A percentile compares a stretch with the other conserved stretches of the same genome.
Evolutionary conservation across 2,113 vertebrate genomes (phyloP).

Genomic region (Castor canadensis): DNA sequence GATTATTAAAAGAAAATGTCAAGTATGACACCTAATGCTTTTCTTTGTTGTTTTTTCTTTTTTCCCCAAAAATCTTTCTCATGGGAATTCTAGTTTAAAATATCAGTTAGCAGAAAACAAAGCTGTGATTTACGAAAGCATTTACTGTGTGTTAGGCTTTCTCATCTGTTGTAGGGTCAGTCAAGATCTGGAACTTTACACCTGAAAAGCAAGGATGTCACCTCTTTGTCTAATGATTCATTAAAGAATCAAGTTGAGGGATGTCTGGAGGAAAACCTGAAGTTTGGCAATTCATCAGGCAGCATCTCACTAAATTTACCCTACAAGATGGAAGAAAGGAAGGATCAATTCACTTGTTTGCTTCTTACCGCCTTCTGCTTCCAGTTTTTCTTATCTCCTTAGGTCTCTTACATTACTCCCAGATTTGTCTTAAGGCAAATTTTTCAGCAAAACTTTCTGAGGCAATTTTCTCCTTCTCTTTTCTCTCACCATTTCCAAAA

Average conservation of each 20-base stretch:
- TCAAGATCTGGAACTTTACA: background rate
- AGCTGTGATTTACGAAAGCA: background rate
- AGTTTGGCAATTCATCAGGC: background rate
- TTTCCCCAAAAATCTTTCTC: background rate
- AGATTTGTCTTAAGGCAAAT: background rate
- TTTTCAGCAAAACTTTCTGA: conserved; percentile 34
- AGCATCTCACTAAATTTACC: background rate
- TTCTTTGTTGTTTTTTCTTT: background rate
- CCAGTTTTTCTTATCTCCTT: background rate
- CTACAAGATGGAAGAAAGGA: background rate
- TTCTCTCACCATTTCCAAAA: conserved; percentile 43
- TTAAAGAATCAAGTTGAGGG: background rate
- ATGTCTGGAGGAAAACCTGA: background rate
- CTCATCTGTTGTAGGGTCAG: background rate
- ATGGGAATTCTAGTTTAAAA: background rate
- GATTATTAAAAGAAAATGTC: background rate
- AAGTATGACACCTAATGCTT: background rate
- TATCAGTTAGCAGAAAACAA: background rate
- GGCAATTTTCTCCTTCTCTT: background rate
- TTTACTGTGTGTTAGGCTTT: background rate
- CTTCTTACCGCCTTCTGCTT: background rate
- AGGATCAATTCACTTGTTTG: background rate
- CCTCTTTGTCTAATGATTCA: background rate
- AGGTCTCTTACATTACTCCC: background rate
- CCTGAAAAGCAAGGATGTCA: background rate